These are phyloP conservation scores for Trachelipus rathkii DNA, from an alignment of 1,140 invertebrate species.

Conservation along the genomic window DNA sequence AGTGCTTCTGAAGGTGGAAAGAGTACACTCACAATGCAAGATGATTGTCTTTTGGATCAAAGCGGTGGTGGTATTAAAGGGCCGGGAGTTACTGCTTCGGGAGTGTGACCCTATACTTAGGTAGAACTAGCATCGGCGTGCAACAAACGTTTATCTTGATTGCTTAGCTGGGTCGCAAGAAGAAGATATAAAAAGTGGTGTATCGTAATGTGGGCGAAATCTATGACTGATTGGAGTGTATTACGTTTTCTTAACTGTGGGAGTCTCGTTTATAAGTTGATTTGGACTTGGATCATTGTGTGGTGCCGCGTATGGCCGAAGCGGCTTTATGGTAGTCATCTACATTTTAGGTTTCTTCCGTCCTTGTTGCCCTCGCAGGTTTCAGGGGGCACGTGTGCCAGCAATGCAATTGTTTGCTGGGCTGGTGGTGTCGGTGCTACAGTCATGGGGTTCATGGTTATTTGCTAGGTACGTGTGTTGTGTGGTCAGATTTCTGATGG, in stretches of 20 bases:
- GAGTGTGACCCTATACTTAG: neutral
- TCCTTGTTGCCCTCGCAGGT: no score
- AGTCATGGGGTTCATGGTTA: conserved; percentile 27
- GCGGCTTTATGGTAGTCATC: no score
- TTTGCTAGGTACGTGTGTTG: conserved; percentile 26
- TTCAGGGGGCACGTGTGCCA: no score
- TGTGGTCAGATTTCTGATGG: conserved; percentile 30
- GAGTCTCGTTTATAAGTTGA: no score
- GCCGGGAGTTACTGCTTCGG: neutral
- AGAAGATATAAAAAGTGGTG: neutral
- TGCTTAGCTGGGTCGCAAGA: neutral
- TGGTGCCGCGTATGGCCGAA: no score
- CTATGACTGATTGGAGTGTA: no score
- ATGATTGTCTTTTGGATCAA: conserved; percentile 8
- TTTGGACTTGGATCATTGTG: no score
- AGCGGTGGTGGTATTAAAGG: neutral
- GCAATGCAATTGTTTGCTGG: no score
- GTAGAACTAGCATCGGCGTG: neutral
- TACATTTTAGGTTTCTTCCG: no score
- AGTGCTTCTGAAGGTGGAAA: conserved; percentile 3
- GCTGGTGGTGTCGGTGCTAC: no score
- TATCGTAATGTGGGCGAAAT: no score
- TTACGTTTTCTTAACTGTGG: no score
- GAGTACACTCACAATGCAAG: conserved; percentile 8
- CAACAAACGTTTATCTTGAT: neutral